These are phyloP conservation scores for Drosophila tristis DNA, from an alignment of 1,140 invertebrate species.

Conservation along the genomic window DNA sequence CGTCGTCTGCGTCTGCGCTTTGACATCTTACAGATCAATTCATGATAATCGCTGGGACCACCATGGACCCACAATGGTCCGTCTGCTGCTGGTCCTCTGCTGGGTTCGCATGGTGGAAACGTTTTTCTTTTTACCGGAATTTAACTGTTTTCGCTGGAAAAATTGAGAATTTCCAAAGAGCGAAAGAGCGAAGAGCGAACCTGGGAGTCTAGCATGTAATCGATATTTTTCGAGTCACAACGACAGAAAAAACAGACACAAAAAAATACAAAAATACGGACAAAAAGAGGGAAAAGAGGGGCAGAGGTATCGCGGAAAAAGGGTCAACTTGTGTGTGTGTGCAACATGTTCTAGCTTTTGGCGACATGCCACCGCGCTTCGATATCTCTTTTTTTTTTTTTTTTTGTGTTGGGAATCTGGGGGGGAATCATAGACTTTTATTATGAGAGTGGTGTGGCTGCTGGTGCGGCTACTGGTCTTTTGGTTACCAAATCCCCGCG, in stretches of 20 bases:
- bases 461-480: slow-evolving; percentile 57
- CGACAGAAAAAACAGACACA: slow-evolving; percentile 57
- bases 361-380: slow-evolving; percentile 67
- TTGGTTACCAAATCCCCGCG: slow-evolving; percentile 41
- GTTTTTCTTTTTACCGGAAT: slow-evolving; percentile 77
- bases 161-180: slow-evolving; percentile 73
- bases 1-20: slow-evolving; percentile 61
- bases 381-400: slow-evolving; percentile 42
- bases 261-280: slow-evolving; percentile 44
- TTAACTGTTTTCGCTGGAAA: slow-evolving; percentile 80
- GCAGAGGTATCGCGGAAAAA: slow-evolving; percentile 35
- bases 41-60: slow-evolving; percentile 83
- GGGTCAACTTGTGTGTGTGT: slow-evolving; percentile 65
- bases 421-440: slow-evolving; percentile 61
- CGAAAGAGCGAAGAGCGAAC: slow-evolving; percentile 7
- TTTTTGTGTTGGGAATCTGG: slow-evolving; percentile 46
- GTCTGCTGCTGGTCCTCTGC: slow-evolving; percentile 8
- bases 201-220: slow-evolving; percentile 75
- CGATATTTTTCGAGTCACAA: slow-evolving; percentile 79
- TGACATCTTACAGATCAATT: slow-evolving; percentile 84
- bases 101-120: slow-evolving; percentile 73
- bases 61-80: slow-evolving; percentile 71
- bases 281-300: slow-evolving; percentile 9
- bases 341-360: slow-evolving; percentile 17
- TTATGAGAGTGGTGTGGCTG: slow-evolving; percentile 38